Conservation (phyloP, 2,113 vertebrate genomes). For the Takifugu bimaculatus region DNA sequence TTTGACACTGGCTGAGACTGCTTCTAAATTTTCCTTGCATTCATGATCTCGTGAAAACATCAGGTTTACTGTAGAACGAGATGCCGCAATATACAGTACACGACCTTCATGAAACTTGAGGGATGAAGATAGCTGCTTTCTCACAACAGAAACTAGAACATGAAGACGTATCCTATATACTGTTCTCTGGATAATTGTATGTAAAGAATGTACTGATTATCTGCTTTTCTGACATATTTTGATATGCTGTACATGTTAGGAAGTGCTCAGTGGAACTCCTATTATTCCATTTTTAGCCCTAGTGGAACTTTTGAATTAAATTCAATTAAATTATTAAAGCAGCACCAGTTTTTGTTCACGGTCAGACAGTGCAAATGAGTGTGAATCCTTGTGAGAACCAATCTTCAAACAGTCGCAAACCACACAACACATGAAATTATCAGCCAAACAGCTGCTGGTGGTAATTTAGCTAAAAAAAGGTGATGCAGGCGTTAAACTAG, state of each 20-base stretch:
- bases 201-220: no score
- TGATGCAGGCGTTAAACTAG: neutral
- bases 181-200: no score
- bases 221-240: no score
- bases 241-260: no score
- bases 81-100: conserved; percentile 3
- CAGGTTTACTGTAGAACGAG: conserved; percentile 19
- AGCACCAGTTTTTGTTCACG: neutral
- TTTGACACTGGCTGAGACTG: conserved; percentile 65
- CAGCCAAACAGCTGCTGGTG: neutral
- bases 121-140: conserved; percentile 43
- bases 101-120: conserved; percentile 45
- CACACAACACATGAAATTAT: neutral
- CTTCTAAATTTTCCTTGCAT: conserved; percentile 48
- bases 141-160: conserved; percentile 3
- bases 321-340: no score
- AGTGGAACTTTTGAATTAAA: no score
- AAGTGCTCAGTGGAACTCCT: no score
- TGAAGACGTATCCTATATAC: no score
- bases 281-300: no score
- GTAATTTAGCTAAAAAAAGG: conserved; percentile 8
- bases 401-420: conserved; percentile 12
- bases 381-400: conserved; percentile 2
- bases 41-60: conserved; percentile 38
- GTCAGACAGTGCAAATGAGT: conserved; percentile 5